Base-by-base conservation (phyloP, 2,888 invertebrate species). In the Andricus quercusramuli region DNA sequence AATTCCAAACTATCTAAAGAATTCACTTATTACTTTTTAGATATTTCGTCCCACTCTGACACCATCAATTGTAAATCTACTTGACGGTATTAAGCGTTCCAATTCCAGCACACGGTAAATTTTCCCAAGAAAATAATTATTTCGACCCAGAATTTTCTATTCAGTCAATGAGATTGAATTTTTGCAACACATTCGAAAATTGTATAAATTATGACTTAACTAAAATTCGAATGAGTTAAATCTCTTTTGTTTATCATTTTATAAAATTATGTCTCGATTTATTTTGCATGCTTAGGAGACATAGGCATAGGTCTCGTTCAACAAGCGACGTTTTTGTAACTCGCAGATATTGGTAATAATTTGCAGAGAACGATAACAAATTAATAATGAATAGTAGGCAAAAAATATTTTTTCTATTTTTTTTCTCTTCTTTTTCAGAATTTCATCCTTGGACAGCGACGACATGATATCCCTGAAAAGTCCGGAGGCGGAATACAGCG, bases 21-120 rank as follows among this genome's bases (percentile, higher is more conserved):
- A 77, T 62, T 17, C 66, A 37, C 44, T 56, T 47, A 37, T 68
- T 68, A 20, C 15, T 78, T 77, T 82, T 51, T 80, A 92, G 92
- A 90, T 92, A 89, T 92, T 92, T 90, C 91, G 92, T 89, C 92
- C 92, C 85, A 90, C 88, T 25, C 82, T 92, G 78, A 89, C 91
- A 44, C 90, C 91, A 79, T 90, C 92, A 25, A 90, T 92, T 79
- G 87, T 90, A 37, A 91, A 86, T 83, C 81, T 93, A 78, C 90
- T 93, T 22, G 91, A 92, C 74, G 89, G 89, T 32, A 91, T 93
- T 79, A 92, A 91, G 81, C 86, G 91, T 66, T 91, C 90, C 86
- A 84, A 86, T 83, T 76, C 81, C 70, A 78, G 77, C 81, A 90
- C 90, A 85, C 90, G 92, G 92, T 92, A 88, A 86, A 77, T 44